Conservation (phyloP, 2,797 vertebrate species). For the Siniperca undulata region DNA sequence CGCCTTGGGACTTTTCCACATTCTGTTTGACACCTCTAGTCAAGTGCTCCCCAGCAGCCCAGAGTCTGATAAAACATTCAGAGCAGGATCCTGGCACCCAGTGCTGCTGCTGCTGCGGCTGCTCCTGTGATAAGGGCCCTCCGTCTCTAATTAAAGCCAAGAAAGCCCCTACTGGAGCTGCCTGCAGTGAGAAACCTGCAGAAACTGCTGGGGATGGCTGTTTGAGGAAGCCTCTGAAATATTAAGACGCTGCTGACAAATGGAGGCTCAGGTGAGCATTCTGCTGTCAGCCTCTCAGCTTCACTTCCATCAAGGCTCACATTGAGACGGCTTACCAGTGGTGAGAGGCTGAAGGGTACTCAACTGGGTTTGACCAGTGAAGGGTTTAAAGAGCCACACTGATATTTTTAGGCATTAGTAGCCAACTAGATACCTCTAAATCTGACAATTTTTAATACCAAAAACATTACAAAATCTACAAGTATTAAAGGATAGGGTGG, state of each 20-base stretch:
- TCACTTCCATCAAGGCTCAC: slow-evolving; percentile 57
- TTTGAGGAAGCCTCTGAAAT: slow-evolving; percentile 79
- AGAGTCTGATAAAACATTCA: slow-evolving; percentile 89
- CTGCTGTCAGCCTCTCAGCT: slow-evolving; percentile 74
- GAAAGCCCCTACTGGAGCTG: slow-evolving; percentile 59
- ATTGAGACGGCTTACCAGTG: slow-evolving; percentile 40
- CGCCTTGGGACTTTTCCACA: slow-evolving; percentile 81
- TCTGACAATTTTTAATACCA: not conserved
- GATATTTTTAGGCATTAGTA: slow-evolving; percentile 10
- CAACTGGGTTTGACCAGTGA: slow-evolving; percentile 24
- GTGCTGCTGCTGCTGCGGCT: slow-evolving; percentile 45
- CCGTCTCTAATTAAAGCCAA: slow-evolving; percentile 73
- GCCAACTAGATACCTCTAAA: not conserved
- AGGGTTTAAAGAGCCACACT: slow-evolving; percentile 31
- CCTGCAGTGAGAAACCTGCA: slow-evolving; percentile 61
- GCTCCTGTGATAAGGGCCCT: slow-evolving; percentile 70
- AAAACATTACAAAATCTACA: not conserved
- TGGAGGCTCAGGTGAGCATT: slow-evolving; percentile 73
- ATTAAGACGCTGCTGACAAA: slow-evolving; percentile 80
- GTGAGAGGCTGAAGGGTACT: slow-evolving; percentile 33
- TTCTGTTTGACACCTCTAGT: slow-evolving; percentile 85
- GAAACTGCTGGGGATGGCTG: slow-evolving; percentile 63
- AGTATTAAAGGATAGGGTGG: not conserved
- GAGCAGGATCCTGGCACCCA: slow-evolving; percentile 80
- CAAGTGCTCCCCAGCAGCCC: slow-evolving; percentile 78